Evolutionary conservation across 2,888 invertebrate species (phyloP).

Genomic region (Morpho helenor): DNA sequence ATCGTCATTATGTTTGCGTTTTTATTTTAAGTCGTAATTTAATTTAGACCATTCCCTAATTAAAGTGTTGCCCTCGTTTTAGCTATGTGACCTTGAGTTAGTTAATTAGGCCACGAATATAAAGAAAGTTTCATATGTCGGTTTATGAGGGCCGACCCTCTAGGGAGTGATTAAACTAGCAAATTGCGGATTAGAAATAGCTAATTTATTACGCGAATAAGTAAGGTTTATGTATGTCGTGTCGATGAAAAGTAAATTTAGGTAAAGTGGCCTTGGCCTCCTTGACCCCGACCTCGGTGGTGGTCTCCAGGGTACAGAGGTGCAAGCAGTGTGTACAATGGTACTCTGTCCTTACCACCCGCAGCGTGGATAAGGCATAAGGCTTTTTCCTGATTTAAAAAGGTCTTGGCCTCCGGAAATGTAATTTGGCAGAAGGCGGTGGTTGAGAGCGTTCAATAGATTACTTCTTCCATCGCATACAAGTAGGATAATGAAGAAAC

Average conservation of each 20-base stretch:
- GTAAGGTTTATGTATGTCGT: too few relatives aligned
- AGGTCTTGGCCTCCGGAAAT: too few relatives aligned
- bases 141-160: constrained; percentile 17
- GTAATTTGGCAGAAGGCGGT: too few relatives aligned
- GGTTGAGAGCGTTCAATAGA: too few relatives aligned
- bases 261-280: too few relatives aligned
- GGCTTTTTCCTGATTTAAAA: too few relatives aligned
- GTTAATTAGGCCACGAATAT: constrained; percentile 15
- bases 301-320: neutral
- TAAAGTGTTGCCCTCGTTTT: constrained; percentile 5
- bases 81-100: constrained; percentile 4
- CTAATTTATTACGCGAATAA: constrained; percentile 2
- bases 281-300: neutral
- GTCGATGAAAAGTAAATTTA: too few relatives aligned
- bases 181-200: constrained; percentile 2
- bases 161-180: constrained; percentile 17
- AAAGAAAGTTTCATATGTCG: constrained; percentile 17
- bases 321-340: neutral
- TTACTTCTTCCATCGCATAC: too few relatives aligned
- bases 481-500: too few relatives aligned
- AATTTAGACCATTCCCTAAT: constrained; percentile 6
- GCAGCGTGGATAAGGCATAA: too few relatives aligned
- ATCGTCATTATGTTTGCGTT: too few relatives aligned
- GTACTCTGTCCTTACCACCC: too few relatives aligned
- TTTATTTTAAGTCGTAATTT: neutral